Evolutionary conservation across 2,113 vertebrate genomes (phyloP).

Genomic region (Aldabrachelys gigantea): DNA sequence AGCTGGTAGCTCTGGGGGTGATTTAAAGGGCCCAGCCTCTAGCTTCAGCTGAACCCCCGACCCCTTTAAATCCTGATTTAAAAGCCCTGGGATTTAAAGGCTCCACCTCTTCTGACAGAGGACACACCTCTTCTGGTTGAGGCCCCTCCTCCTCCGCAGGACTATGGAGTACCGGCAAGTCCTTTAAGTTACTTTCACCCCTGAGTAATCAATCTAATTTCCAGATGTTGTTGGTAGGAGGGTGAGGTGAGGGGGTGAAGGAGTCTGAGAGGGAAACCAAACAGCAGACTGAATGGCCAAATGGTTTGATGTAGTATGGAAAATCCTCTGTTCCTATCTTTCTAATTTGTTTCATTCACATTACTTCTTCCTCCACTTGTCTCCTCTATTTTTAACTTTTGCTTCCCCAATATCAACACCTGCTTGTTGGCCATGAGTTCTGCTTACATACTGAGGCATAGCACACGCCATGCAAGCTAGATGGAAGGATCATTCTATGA

Average conservation of each 20-base stretch:
- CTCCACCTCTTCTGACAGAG: too few species aligned
- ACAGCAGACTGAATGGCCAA: neutral
- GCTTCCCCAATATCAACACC: neutral
- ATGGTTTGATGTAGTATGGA: neutral
- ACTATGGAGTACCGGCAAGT: too few species aligned
- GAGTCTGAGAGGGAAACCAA: neutral
- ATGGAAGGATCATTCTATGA: neutral
- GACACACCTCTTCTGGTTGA: too few species aligned
- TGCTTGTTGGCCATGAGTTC: neutral
- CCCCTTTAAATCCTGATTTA: too few species aligned
- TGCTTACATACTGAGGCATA: neutral
- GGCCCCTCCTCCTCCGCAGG: too few species aligned
- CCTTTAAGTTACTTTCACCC: too few species aligned
- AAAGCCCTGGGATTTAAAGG: too few species aligned
- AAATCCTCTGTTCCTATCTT: neutral
- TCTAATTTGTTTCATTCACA: neutral
- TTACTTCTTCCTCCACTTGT: neutral
- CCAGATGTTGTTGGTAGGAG: neutral
- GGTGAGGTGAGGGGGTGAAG: neutral
- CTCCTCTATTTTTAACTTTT: neutral
- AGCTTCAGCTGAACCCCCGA: too few species aligned
- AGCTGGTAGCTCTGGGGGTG: too few species aligned
- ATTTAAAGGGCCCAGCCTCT: too few species aligned
- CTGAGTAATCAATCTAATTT: neutral
- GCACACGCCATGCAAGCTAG: neutral